Evolutionary conservation across 2,888 invertebrate genomes (phyloP), one percentile per base, ranked within the genome.

Genomic region (Prosapia bicincta): DNA sequence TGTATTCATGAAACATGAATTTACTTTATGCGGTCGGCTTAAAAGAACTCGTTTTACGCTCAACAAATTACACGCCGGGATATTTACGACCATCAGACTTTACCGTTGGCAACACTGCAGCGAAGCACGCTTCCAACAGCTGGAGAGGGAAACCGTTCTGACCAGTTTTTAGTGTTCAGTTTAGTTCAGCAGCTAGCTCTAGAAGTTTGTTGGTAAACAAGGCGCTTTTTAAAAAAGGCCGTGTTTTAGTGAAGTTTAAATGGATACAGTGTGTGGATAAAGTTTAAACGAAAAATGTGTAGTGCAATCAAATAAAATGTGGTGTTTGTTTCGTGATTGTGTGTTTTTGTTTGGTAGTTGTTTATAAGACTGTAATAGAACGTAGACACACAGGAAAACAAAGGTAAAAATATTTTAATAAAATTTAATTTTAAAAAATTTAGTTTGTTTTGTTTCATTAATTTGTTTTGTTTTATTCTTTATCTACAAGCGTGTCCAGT

Each of bases 81-180:
- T 54, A 54, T 54, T 54, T 54, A 54, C 20, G 54, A 54, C 54
- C 54, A 20, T n/a, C 54, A 20, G 54, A 54, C 54, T 54, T 54
- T 54, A 54, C 54, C n/a, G 54, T 54, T 54, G 54, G 54, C 54
- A 54, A 54, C 54, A 54, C 54, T 54, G 54, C 54, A 54, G 54
- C 54, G 54, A 20, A 54, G 54, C 54, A 54, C 54, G 54, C 54
- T 54, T 20, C 54, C 20, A 54, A 54, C 54, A 54, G 54, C 54
- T 54, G 54, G 54, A 54, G 54, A 54, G 54, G 54, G 54, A 54
- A 54, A 54, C 54, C 20, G 54, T 54, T 54, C 54, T 20, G 54
- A 54, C 54, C 54, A 54, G 54, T 54, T 10, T 54, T 54, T 20
- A 54, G 20, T 20, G 54, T 54, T 54, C 54, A 54, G 54, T 54